Base-by-base conservation (phyloP, 2,113 vertebrate species). In the Nannobrachium achirus region DNA sequence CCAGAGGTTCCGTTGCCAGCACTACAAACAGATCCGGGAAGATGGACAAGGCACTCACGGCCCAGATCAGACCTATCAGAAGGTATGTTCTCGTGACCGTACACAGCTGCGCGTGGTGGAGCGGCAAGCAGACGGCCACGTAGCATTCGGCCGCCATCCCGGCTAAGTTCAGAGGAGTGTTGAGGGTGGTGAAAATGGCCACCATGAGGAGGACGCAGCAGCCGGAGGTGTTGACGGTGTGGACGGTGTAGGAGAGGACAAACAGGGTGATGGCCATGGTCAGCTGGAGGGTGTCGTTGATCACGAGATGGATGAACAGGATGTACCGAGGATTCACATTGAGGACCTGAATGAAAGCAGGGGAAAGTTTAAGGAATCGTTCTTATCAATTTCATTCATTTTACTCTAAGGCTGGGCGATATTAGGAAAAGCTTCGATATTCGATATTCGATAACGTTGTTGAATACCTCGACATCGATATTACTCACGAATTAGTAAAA, bases 131-230 rank as follows among this genome's bases (percentile, higher is more conserved):
- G 10, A 92, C 53, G 71, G 92, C 90, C 48, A 91, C 72, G 79
- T 88, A 92, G 56, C 91, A 88, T 55, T 93, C 92, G n/a, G 86
- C 38, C 0, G 88, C 90, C 92, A 93, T 92, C 55, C 89, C 85
- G 0, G 89, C 90, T 71, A 93, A 79, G 66, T 86, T 93, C 55
- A 93, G 71, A 2, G 91, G 89, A 0, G 86, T 90, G 78, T 85
- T 91, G 40, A 86, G 80, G 4, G 83, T 82, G 55, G 83, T 55
- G 60, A 83, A 58, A 8, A 85, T 46, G 1, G 85, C 57, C 0
- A 85, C 0, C 11, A 86, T 53, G n/a, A 6, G 20, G 0, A 88
- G 39, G 7, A 53, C 1, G 20, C 10, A 75, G 4, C 86, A 88
- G n/a, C 79, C 0, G 0, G 72, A 78, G 8, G 69, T 68, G 1